Evolutionary conservation across 2,797 vertebrate genomes (phyloP).

Genomic region (Hemitrygon akajei): DNA sequence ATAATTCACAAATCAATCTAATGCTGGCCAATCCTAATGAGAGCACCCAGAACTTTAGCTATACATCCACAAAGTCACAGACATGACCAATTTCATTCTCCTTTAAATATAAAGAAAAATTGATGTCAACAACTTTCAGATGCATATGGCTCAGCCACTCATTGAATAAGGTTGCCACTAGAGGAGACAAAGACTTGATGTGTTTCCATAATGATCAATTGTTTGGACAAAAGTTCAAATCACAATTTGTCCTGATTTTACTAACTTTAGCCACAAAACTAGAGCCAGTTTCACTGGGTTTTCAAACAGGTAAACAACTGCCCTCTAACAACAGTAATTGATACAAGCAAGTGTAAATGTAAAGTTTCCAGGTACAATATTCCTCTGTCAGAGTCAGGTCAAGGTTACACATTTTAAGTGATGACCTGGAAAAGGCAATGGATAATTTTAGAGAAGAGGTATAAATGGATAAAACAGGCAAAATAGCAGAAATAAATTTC

Average conservation of each 20-base stretch:
- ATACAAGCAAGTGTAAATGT: background rate
- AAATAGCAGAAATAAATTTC: background rate
- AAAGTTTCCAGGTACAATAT: background rate
- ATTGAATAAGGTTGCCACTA: background rate
- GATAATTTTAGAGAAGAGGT: background rate
- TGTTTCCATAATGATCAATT: background rate
- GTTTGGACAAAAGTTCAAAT: background rate
- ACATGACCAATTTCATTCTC: background rate
- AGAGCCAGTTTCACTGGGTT: background rate
- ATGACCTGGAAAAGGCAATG: background rate
- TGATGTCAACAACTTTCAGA: background rate
- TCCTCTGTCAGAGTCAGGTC: background rate
- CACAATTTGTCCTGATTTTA: background rate
- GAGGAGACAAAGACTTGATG: background rate
- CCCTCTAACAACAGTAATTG: background rate
- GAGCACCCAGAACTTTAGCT: background rate
- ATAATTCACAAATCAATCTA: background rate
- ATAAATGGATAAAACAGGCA: background rate
- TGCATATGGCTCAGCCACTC: background rate
- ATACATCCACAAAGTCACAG: background rate
- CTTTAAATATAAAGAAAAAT: background rate
- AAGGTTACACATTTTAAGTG: background rate
- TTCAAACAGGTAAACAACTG: background rate
- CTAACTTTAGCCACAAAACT: background rate
- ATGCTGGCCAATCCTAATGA: background rate